A percentile compares a stretch with the other conserved stretches of the same genome.
These are phyloP conservation scores for Gasterosteus nipponicus DNA, from an alignment of 2,113 vertebrate genomes.

Conservation along the genomic window DNA sequence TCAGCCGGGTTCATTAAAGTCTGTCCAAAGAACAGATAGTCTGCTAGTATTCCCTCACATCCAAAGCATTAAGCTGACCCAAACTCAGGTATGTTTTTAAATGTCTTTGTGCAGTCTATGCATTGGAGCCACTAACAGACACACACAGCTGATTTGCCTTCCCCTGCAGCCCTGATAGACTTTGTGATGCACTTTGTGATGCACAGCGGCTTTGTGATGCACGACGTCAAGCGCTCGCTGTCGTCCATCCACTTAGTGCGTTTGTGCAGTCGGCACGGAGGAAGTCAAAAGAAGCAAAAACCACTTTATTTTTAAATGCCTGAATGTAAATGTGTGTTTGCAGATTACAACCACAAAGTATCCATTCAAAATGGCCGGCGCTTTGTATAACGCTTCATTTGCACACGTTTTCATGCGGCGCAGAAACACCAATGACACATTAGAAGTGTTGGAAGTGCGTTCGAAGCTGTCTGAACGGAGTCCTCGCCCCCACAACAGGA, in stretches of 20 bases:
- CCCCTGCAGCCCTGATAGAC: conserved; percentile 51
- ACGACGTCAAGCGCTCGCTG: conserved; percentile 5
- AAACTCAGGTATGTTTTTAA: conserved; percentile 87
- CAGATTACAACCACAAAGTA: not conserved
- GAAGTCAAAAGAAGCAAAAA: not conserved
- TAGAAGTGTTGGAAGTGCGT: conserved; percentile 28
- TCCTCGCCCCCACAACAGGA: conserved; percentile 72
- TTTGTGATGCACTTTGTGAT: conserved; percentile 27
- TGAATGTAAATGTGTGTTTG: conserved; percentile 4
- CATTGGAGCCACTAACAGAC: conserved; percentile 17
- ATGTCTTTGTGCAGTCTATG: conserved; percentile 8
- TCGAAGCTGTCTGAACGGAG: conserved; percentile 32
- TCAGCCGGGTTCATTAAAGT: conserved; percentile 78
- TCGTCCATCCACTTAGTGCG: not conserved
- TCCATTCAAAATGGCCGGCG: not conserved
- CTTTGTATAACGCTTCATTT: conserved; percentile 7
- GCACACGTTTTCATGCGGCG: not conserved
- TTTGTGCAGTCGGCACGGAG: not conserved
- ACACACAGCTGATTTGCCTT: conserved; percentile 61
- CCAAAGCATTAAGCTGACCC: conserved; percentile 90
- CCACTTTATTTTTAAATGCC: not conserved
- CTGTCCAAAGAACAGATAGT: conserved; percentile 81
- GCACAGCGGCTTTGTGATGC: conserved; percentile 38
- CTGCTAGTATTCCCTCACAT: conserved; percentile 91
- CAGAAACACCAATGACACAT: not conserved